These are phyloP conservation scores for Leuciscus waleckii DNA, from an alignment of 2,797 vertebrate species.

Conservation along the genomic window DNA sequence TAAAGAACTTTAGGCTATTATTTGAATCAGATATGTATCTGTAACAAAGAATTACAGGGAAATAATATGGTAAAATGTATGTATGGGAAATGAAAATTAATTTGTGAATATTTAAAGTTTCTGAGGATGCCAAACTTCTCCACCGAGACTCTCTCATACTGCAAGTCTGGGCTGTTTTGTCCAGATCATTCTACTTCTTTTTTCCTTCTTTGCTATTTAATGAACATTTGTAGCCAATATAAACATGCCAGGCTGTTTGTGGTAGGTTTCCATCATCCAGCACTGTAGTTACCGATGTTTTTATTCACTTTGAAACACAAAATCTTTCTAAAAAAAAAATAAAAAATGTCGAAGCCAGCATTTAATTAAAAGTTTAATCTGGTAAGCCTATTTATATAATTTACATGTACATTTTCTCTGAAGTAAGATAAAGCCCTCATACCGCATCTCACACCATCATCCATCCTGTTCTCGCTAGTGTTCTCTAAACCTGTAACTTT, in stretches of 20 bases:
- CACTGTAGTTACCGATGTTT: neutral
- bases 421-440: neutral
- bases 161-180: constrained; percentile 53
- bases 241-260: constrained; percentile 57
- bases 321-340: neutral
- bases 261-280: constrained; percentile 4
- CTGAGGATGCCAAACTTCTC: constrained; percentile 20
- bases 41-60: neutral
- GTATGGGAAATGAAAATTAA: neutral
- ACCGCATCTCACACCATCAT: neutral
- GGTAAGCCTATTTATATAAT: neutral
- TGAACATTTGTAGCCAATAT: constrained; percentile 56
- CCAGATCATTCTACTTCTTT: constrained; percentile 47
- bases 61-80: neutral
- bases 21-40: neutral
- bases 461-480: neutral
- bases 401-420: neutral
- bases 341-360: constrained; percentile 6
- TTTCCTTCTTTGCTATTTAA: constrained; percentile 56
- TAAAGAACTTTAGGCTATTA: neutral
- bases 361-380: neutral
- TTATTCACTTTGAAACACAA: neutral
- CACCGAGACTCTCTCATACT: constrained; percentile 32
- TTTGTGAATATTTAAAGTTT: neutral
- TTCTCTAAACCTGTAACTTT: neutral